Evolutionary conservation across 2,113 vertebrate genomes (phyloP), one percentile per base, ranked within the genome.

Genomic region (Chaetops frenatus): DNA sequence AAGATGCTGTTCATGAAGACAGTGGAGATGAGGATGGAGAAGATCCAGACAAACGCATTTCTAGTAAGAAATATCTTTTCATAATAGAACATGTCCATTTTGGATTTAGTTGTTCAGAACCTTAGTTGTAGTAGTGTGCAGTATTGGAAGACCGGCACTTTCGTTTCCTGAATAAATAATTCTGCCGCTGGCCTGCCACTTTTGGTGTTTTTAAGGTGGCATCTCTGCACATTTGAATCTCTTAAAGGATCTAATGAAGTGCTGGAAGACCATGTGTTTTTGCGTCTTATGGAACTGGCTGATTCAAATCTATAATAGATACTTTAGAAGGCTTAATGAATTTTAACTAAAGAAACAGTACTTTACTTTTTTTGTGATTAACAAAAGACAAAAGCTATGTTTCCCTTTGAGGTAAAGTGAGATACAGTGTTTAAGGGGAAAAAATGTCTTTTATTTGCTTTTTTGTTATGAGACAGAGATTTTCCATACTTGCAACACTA

Each of bases 1-100:
- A 99, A 73, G 99, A 99, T 87, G 98, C 98, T 69, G 96, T 99
- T 88, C 98, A 98, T 56, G 99, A 99, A 47, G 98, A 99, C 62
- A 98, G 98, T 22, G 98, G 98, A 64, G 99, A 99, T 66, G 99
- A 99, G 87, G 99, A 99, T 95, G 98, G 98, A 8, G 99, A 99
- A 96, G 99, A 99, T 89, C 98, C 99, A 40, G 98, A 99, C 88
- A 99, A 99, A 95, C 98, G 99, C 69, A 98, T 99, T 97, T 99
- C 99, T 87, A 99, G 99, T 99, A 98, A 98, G 98, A 71, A 81
- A 48, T n/a, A 67, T 2, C 10, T 64, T 56, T 64, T 88, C 4
- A 3, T 51, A 9, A 8, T 24, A 44, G 19, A 53, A 6, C 28
- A 13, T 50, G 21, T 74, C 12, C 3, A 8, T n/a, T 48, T 31